phyloP scores from a whole-genome alignment of 1,140 invertebrate species.

The Hestina assimilis region DNA sequence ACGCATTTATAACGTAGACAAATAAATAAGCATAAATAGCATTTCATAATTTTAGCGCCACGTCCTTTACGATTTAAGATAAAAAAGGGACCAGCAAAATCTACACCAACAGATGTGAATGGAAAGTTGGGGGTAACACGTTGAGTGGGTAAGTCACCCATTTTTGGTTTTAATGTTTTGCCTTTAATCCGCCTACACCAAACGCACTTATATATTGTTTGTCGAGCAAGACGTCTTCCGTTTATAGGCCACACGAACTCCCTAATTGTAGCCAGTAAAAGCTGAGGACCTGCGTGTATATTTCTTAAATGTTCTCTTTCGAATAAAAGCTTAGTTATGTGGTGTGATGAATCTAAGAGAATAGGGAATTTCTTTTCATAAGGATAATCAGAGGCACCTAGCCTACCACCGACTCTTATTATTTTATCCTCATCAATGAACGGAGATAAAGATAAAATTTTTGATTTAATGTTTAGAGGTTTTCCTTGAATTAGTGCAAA shows the following conservation, averaged over 20 bases:
- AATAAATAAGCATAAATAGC: conserved; percentile 37
- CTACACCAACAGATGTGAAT: conserved; percentile 24
- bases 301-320: conserved; percentile 18
- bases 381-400: too few relatives aligned
- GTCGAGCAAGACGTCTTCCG: conserved; percentile 22
- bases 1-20: conserved; percentile 36
- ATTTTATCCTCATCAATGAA: too few relatives aligned
- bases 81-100: conserved; percentile 32
- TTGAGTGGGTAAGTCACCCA: conserved; percentile 30
- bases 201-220: conserved; percentile 20
- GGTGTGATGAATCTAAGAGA: conserved; percentile 20
- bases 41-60: conserved; percentile 25
- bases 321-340: conserved; percentile 25
- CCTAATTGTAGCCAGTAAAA: conserved; percentile 22
- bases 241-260: conserved; percentile 27
- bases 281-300: conserved; percentile 30
- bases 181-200: conserved; percentile 18
- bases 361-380: conserved; percentile 22
- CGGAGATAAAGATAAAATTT: too few relatives aligned
- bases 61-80: conserved; percentile 32
- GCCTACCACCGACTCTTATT: too few relatives aligned
- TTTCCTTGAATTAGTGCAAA: too few relatives aligned
- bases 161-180: conserved; percentile 27
- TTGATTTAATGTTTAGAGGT: too few relatives aligned
- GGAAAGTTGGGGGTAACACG: conserved; percentile 22